A percentile compares a stretch with the other conserved stretches of the same genome.
phyloP scores from a whole-genome alignment of 1,140 invertebrate species.

The Lutraria rhynchaena region DNA sequence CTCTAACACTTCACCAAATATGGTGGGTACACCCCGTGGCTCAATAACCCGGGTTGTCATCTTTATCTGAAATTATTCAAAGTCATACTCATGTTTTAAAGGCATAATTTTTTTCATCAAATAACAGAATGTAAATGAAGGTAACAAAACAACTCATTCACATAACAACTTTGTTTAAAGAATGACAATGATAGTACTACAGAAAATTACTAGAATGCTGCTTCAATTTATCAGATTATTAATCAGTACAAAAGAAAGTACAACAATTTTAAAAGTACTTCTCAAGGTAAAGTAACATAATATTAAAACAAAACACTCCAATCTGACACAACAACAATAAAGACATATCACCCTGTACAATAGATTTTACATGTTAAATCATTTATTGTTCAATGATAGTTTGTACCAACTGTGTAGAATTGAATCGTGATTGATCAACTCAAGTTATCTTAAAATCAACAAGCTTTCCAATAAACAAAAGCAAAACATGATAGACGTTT shows the following conservation, averaged over 20 bases:
- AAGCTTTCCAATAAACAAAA: no score
- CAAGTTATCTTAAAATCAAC: no score
- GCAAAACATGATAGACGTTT: no score
- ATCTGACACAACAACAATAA: no score
- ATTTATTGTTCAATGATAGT: no score
- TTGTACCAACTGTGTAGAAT: no score
- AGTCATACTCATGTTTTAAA: not conserved
- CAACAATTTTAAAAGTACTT: no score
- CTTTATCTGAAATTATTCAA: not conserved
- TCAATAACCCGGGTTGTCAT: constrained; percentile 33
- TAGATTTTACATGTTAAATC: no score
- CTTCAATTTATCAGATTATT: not conserved
- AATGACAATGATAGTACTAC: not conserved
- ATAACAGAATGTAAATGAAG: not conserved
- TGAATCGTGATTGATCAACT: no score
- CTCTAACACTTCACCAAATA: constrained; percentile 78
- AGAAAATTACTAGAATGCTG: not conserved
- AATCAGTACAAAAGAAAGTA: not conserved
- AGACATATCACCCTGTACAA: no score
- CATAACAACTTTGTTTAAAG: not conserved
- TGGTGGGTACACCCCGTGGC: constrained; percentile 67
- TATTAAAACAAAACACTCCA: no score
- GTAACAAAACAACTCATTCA: not conserved
- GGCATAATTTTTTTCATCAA: not conserved
- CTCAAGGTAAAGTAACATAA: no score